Conservation (phyloP, 2,888 invertebrate genomes). For the Noctua janthe region DNA sequence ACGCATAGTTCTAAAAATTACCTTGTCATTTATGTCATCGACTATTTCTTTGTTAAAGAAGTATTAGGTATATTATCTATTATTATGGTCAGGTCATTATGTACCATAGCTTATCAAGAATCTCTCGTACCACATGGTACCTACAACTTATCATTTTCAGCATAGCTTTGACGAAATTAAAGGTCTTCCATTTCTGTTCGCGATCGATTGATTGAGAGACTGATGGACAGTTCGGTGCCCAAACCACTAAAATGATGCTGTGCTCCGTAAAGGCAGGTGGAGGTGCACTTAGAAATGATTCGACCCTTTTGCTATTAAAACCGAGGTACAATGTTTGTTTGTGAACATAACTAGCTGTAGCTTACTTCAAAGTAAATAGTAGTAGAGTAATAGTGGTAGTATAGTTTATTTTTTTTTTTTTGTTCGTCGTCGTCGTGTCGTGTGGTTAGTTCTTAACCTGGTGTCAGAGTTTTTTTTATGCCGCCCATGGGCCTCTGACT, state of each 20-base stretch:
- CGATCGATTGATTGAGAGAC: not conserved
- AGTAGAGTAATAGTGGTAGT: no score
- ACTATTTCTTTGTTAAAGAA: no score
- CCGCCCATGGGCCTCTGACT: no score
- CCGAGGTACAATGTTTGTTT: not conserved
- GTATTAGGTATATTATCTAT: no score
- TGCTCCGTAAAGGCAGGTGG: not conserved
- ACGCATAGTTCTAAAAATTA: no score
- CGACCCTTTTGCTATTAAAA: not conserved
- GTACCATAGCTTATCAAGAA: not conserved
- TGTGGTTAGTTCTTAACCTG: no score
- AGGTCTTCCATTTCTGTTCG: not conserved
- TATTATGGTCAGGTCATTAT: not conserved
- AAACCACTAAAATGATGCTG: slow-evolving; percentile 1
- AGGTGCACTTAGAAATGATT: not conserved
- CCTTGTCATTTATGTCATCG: no score
- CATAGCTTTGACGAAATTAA: not conserved
- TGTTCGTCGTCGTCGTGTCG: no score
- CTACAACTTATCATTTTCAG: not conserved
- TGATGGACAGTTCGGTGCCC: not conserved
- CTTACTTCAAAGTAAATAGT: not conserved
- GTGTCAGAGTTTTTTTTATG: no score
- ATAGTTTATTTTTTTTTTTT: no score
- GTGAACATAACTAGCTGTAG: not conserved
- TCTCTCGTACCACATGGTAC: not conserved